A percentile compares a stretch with the other conserved stretches of the same genome.
Evolutionary conservation across 2,113 vertebrate species (phyloP).

Genomic region (Tinamus guttatus): DNA sequence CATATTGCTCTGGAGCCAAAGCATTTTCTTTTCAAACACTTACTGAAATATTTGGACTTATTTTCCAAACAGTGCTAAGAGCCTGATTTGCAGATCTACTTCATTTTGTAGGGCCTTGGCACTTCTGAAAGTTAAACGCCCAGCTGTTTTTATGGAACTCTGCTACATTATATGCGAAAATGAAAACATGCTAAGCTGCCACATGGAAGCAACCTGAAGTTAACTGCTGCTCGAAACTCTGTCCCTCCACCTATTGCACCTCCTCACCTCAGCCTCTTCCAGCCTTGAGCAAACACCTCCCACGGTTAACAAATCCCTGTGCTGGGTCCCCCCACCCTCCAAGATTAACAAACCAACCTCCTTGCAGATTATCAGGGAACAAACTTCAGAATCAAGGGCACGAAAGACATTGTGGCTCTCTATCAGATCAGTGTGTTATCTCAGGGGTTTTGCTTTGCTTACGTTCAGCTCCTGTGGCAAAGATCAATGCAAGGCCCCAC

Average conservation of each 20-base stretch:
- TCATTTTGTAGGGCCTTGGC: fast-evolving
- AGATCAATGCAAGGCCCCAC: not conserved
- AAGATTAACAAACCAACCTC: not conserved
- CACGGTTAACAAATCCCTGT: not conserved
- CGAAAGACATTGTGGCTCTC: fast-evolving
- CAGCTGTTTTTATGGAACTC: not conserved
- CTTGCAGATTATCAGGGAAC: not conserved
- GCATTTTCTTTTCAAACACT: not conserved
- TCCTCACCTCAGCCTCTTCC: not conserved
- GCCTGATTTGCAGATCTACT: not conserved
- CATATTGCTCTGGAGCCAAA: not conserved
- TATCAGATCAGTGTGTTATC: not conserved
- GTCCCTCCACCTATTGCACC: not conserved
- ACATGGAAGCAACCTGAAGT: not conserved
- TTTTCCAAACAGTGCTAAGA: not conserved
- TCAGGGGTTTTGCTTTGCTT: not conserved
- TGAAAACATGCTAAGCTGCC: not conserved
- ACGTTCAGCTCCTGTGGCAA: not conserved
- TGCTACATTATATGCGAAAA: not conserved
- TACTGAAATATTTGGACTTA: constrained; percentile 12
- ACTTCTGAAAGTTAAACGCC: not conserved
- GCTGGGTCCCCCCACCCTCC: not conserved
- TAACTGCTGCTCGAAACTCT: not conserved
- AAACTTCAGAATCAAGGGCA: not conserved
- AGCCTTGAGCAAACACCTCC: not conserved